Evolutionary conservation across 2,113 vertebrate species (phyloP), one percentile per base, ranked within the genome.

Genomic region (Scartelaos histophorus): DNA sequence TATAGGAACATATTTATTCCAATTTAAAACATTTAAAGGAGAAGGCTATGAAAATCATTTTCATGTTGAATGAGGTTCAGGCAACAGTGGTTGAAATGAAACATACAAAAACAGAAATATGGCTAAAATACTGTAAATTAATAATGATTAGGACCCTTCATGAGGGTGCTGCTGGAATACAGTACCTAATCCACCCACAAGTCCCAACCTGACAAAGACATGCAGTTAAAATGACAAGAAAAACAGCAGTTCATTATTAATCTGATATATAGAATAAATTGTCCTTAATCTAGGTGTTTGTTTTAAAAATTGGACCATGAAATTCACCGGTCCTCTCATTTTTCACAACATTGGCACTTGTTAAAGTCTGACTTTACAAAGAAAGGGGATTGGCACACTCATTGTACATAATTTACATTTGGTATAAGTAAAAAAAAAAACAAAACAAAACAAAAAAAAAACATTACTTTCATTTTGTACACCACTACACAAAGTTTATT

Each of bases 61-160:
- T 92, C 90, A 93, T 93, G 93, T 93, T 90, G 88, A 93, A 93
- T 93, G 93, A 94, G 92, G 91, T 93, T 93, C 93, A 94, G 93
- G 93, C 93, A 94, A 94, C 93, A 93, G 92, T 94, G 93, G 93
- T 93, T 93, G 93, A 93, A 94, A 94, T 93, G 86, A 91, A 92
- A 91, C 82, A 89, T 90, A 89, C 81, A 90, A 91, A 58, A 90
- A 88, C 85, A 90, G 86, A 91, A 90, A 89, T 88, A 93, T 92
- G 93, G 92, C 90, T 87, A 94, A 91, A 93, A 93, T 92, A 93
- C 88, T 88, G 89, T 91, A 93, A 93, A 92, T 93, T 87, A 91
- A 93, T 88, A 85, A 90, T 80, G 86, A 87, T 90, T 86, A 84
- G 68, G 75, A 90, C 89, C 90, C 86, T 84, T 79, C 76, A 76